Base-by-base conservation (phyloP, 2,797 vertebrate genomes). In the Ataeniobius toweri region DNA sequence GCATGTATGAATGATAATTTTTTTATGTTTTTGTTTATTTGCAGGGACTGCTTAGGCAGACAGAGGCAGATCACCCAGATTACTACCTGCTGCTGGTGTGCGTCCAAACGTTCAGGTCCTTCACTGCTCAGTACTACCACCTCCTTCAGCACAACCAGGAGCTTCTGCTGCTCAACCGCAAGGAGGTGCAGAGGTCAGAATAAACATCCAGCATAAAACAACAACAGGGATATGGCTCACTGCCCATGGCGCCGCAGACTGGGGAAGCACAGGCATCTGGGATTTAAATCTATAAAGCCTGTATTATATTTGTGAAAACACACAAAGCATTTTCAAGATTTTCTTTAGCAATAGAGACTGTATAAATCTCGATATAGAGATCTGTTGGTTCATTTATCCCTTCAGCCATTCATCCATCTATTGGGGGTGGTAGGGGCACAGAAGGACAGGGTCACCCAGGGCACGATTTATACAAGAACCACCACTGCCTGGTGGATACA, bases 111-210 rank as follows among this genome's bases (percentile, higher is more conserved):
- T 96, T 99, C 74, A 95, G 96, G 10, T 94, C 96, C 71, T 99
- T 99, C 93, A 97, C 96, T 44, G 94, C 96, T 1, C 98, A 98
- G 93, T 96, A 97, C 75, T 96, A 96, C 78, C 95, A 97, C 86
- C 96, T 99, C 75, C 96, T 99, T 51, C 97, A 97, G 50, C 97
- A 97, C 95, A 97, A 97, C 44, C 97, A 99, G 87, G 97, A 99
- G 72, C 94, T 98, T 61, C 96, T 99, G 55, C 84, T 97, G 86
- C 97, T 97, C 94, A 97, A 96, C 86, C 95, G 95, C 89, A 97
- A 97, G 92, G 98, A 98, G 83, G 89, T 97, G 80, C 98, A 96
- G 91, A 98, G 98, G 98, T 99, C 91, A 94, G 95, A 51, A 73
- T 0, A 0, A 22, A 20, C 28, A 16, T 4, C 1, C 6, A 1